Evolutionary conservation across 2,797 vertebrate species (phyloP).

Genomic region (Pyrocephalus nanus): DNA sequence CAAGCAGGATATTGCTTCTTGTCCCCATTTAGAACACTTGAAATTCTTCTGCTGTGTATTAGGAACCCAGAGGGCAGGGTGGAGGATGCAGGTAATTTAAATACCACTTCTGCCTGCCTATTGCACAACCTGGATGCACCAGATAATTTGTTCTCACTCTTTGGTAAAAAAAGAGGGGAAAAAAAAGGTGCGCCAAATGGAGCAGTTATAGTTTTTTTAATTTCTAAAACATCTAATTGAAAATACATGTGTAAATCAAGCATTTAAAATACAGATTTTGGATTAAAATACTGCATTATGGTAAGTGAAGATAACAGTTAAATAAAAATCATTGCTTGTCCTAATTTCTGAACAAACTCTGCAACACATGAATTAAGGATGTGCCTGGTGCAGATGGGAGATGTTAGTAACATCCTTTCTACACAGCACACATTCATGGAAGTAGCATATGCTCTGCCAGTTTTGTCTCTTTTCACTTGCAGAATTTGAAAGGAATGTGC

Average conservation of each 20-base stretch:
- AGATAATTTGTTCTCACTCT: neutral
- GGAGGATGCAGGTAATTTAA: neutral
- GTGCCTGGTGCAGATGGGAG: constrained; percentile 59
- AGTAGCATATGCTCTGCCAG: constrained; percentile 54
- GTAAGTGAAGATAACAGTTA: neutral
- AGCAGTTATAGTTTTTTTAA: neutral
- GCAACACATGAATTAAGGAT: constrained; percentile 65
- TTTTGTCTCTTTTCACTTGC: constrained; percentile 41
- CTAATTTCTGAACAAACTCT: constrained; percentile 41
- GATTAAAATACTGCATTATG: neutral
- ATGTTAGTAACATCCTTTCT: constrained; percentile 63
- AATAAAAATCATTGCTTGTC: constrained; percentile 31
- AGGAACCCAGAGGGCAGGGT: neutral
- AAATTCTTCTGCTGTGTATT: neutral
- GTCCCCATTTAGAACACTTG: neutral
- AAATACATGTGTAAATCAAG: neutral
- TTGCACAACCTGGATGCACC: neutral
- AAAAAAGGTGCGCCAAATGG: neutral
- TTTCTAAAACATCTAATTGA: neutral
- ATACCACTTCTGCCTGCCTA: neutral
- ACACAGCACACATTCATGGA: constrained; percentile 3
- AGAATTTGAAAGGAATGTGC: constrained; percentile 37
- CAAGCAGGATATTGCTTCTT: neutral
- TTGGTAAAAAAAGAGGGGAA: neutral
- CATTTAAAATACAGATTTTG: neutral